Evolutionary conservation across 2,888 invertebrate genomes (phyloP).

Genomic region (Griposia aprilina): DNA sequence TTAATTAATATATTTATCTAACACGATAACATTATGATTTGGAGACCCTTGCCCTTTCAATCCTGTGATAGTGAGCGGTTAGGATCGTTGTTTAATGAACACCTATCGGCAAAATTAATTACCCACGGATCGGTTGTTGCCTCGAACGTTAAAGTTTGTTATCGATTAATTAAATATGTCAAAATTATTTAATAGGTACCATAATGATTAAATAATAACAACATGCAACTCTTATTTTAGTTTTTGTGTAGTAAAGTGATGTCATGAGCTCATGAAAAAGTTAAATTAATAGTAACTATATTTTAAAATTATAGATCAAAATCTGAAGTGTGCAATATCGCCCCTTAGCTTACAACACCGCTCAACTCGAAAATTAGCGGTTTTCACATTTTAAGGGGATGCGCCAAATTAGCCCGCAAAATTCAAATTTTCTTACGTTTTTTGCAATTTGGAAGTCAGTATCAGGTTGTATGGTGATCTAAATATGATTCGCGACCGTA

Average conservation of each 20-base stretch:
- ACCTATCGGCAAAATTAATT: constrained; percentile 37
- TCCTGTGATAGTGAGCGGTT: constrained; percentile 18
- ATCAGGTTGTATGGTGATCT: no score
- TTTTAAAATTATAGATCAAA: constrained; percentile 33
- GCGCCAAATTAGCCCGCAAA: no score
- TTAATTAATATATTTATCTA: constrained; percentile 47
- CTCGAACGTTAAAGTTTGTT: constrained; percentile 27
- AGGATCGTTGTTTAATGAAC: constrained; percentile 18
- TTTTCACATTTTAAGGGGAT: no score
- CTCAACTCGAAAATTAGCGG: no score
- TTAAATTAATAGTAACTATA: constrained; percentile 32
- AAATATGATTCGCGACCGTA: no score
- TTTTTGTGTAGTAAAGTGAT: constrained; percentile 20
- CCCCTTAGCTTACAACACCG: no score
- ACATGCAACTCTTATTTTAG: constrained; percentile 13
- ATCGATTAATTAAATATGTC: constrained; percentile 37
- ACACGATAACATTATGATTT: constrained; percentile 38
- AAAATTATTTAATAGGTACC: constrained; percentile 8
- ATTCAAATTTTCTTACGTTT: no score
- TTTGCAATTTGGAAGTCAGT: no score
- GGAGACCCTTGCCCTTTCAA: constrained; percentile 25
- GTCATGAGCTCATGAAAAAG: constrained; percentile 41
- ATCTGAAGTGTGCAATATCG: constrained; percentile 18
- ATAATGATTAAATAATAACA: constrained; percentile 33
- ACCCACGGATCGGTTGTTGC: constrained; percentile 13